Evolutionary conservation across 1,140 invertebrate species (phyloP), one percentile per base, ranked within the genome.

Genomic region (Rhopalosiphum maidis): DNA sequence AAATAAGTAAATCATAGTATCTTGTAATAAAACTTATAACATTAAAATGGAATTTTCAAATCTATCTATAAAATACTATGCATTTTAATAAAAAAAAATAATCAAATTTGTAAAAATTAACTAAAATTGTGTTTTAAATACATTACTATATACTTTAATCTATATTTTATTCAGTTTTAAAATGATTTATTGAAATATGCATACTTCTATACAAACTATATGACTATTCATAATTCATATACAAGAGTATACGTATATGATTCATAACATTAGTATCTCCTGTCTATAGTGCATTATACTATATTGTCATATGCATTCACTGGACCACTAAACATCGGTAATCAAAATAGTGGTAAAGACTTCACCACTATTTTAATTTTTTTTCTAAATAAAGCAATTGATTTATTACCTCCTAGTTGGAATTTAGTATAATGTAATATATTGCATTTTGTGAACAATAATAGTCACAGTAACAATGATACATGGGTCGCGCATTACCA

Each of bases 361-460:
- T 23, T 54, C 25, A 89, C 21, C 41, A 43, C 15, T 21, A 43
- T 55, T 41, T 48, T 41, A 41, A 90, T 55, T 51, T 1, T 18
- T 18, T 18, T 18, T 46, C 0, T 18, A 51, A 51, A 88, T 88
- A 35, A 23, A 54, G 8, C 35, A 35, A 89, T 88, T 55, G 48
- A 90, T 90, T 41, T 60, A 90, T 60, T 23, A 60, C 18, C n/a
- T 18, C 35, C 37, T 30, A 30, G 35, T 43, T 23, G n/a, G 37
- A 25, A 90, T 23, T 90, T 43, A 11, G 41, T 68, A 43, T 30
- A 68, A 46, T 68, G 41, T 21, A 68, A 77, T 77, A 21, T 77
- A 18, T 51, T 51, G 15, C n/a, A 77, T 88, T 88, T 88, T 54
- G 54, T 88, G 87, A 88, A 88, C 87, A 88, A 88, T 88, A 48